Base-by-base conservation (phyloP, 2,888 invertebrate species). In the Oscheius sp. region DNA sequence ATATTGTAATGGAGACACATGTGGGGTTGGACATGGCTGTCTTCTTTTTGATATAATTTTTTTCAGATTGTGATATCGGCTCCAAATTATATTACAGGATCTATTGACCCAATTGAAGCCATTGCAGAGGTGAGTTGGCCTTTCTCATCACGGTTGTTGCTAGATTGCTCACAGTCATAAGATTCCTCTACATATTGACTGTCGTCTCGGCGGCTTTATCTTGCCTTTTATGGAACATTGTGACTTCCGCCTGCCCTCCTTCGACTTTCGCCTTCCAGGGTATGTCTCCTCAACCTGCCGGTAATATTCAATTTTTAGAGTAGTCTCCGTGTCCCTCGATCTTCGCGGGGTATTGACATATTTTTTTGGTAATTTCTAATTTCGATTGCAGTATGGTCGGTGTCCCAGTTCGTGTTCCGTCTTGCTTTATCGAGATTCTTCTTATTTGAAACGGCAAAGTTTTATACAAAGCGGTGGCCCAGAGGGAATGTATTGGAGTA, bases 401-500 rank as follows among this genome's bases (percentile, higher is more conserved):
- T 93, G 97, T 0, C 97, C 98, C 0, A 98, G 99, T 90, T 98
- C 98, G 29, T 94, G 96, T 0, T 97, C 97, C 0, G 92, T 97
- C 70, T 91, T 99, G 41, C 89, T 99, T 88, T 98, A 96, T 90
- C 92, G 93, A 49, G 91, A 93, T 69, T 90, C 91, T 27, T 93
- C 93, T 87, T 94, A 93, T 89, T 92, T 94, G 12, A 93, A 94
- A 88, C 91, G 93, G 86, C 98, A 98, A 90, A 97, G 93, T 90
- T 95, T 95, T 27, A 93, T 95, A 7, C 93, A 94, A 58, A 94
- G 95, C 0, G 95, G 97, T 46, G 56, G 18, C 1, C 46, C 96
- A 0, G 99, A 99, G 73, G 99, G 99, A 71, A 94, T 97, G 70
- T 99, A 99, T 89, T 97, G 96, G 0, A 95, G 97, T 2, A 96